A percentile compares a stretch with the other conserved stretches of the same genome.
Evolutionary conservation across 2,888 invertebrate species (phyloP).

Genomic region (Buathra laborator): DNA sequence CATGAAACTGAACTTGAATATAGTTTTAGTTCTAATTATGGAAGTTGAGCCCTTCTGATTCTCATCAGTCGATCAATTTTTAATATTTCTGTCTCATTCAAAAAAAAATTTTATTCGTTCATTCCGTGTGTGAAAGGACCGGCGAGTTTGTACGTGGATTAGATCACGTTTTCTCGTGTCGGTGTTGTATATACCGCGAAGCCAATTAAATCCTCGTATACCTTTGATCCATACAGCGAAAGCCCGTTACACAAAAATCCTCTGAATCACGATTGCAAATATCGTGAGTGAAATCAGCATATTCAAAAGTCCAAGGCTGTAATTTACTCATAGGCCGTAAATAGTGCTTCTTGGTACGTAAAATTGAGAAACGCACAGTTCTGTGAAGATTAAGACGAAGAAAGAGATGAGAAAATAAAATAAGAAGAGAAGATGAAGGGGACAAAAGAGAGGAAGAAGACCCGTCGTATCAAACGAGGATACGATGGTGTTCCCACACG

Average conservation of each 20-base stretch:
- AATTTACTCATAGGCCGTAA: constrained; percentile 18
- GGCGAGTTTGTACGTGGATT: not conserved
- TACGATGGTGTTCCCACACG: constrained; percentile 78
- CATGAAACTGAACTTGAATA: too few relatives aligned
- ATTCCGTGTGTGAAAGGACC: not conserved
- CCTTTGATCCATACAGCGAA: not conserved
- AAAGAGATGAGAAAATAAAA: constrained; percentile 2
- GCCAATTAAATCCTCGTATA: constrained; percentile 6
- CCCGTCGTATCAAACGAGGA: constrained; percentile 68
- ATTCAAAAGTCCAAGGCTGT: constrained; percentile 11
- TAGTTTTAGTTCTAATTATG: too few relatives aligned
- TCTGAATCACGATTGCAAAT: constrained; percentile 20
- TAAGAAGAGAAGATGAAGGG: constrained; percentile 2
- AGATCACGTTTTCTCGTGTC: constrained; percentile 12
- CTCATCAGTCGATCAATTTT: not conserved
- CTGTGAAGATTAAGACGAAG: constrained; percentile 44
- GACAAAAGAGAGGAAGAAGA: constrained; percentile 49
- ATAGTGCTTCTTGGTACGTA: not conserved
- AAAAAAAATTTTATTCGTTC: not conserved
- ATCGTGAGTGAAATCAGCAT: constrained; percentile 15
- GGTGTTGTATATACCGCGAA: not conserved
- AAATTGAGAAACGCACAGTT: not conserved
- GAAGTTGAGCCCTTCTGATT: too few relatives aligned
- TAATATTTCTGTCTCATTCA: not conserved
- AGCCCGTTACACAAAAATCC: constrained; percentile 1